phyloP scores from a whole-genome alignment of 2,113 vertebrate genomes.

The Poecilia latipinna region DNA sequence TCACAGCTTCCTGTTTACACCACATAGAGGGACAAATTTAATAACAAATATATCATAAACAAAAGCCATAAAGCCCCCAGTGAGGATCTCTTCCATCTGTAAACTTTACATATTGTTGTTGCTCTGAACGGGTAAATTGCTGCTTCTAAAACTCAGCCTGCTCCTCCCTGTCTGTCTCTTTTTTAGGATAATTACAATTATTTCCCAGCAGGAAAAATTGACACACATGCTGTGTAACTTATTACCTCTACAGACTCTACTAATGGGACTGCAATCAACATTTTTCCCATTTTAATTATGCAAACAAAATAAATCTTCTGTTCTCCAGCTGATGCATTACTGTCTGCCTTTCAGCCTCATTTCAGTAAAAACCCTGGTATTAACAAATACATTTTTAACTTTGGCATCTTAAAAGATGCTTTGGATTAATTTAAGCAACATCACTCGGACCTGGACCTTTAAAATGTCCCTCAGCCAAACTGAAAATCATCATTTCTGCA shows the following conservation, averaged over 20 bases:
- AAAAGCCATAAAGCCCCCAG: neutral
- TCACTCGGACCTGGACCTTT: no score
- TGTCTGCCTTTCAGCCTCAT: neutral
- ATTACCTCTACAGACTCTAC: slow-evolving; percentile 21
- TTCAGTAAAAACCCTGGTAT: neutral
- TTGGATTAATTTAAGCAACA: no score
- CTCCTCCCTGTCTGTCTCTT: neutral
- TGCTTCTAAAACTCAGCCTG: neutral
- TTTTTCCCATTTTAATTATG: slow-evolving; percentile 6
- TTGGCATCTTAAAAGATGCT: no score
- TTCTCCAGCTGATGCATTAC: slow-evolving; percentile 17
- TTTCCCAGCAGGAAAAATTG: slow-evolving; percentile 34
- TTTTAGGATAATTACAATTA: slow-evolving; percentile 36
- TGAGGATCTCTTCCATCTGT: neutral
- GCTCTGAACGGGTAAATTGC: neutral
- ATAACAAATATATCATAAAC: neutral
- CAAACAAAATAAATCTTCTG: neutral
- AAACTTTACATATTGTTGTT: neutral
- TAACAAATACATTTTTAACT: no score
- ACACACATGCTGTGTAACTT: slow-evolving; percentile 25
- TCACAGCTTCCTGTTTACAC: neutral
- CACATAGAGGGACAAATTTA: neutral
- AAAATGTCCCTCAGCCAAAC: no score
- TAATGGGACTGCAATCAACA: slow-evolving; percentile 30
- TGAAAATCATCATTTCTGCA: no score